These are phyloP conservation scores for Neopelma chrysocephalum DNA, from an alignment of 2,797 vertebrate species.

Conservation along the genomic window DNA sequence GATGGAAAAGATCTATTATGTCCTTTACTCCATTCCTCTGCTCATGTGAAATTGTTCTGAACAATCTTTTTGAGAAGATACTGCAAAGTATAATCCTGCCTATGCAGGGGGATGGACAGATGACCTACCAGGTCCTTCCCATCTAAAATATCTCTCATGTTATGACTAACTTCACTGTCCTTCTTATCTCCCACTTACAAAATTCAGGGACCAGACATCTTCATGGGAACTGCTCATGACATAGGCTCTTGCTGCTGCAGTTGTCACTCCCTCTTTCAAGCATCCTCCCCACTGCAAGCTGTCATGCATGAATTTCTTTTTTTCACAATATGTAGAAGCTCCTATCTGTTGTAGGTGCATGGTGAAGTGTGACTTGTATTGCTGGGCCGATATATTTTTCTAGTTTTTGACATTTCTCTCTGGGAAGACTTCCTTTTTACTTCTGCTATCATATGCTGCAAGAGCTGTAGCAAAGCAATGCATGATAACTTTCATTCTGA, in stretches of 20 bases:
- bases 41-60: conserved; percentile 60
- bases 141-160: conserved; percentile 64
- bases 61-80: conserved; percentile 54
- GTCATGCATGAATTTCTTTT: background rate
- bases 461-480: conserved; percentile 33
- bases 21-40: conserved; percentile 54
- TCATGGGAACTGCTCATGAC: background rate
- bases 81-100: conserved; percentile 53
- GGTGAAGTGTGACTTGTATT: background rate
- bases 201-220: conserved; percentile 29
- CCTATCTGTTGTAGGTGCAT: background rate
- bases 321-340: background rate
- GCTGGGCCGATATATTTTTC: background rate
- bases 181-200: conserved; percentile 45
- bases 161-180: conserved; percentile 42
- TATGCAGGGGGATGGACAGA: conserved; percentile 23
- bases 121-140: conserved; percentile 64
- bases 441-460: background rate
- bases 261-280: background rate
- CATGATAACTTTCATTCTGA: conserved; percentile 49
- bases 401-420: conserved; percentile 25
- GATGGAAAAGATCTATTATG: conserved; percentile 70
- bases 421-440: conserved; percentile 35
- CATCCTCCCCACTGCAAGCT: background rate
- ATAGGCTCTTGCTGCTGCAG: background rate